These are phyloP conservation scores for Drosophila stalkeri DNA, from an alignment of 2,888 invertebrate genomes.

Conservation along the genomic window DNA sequence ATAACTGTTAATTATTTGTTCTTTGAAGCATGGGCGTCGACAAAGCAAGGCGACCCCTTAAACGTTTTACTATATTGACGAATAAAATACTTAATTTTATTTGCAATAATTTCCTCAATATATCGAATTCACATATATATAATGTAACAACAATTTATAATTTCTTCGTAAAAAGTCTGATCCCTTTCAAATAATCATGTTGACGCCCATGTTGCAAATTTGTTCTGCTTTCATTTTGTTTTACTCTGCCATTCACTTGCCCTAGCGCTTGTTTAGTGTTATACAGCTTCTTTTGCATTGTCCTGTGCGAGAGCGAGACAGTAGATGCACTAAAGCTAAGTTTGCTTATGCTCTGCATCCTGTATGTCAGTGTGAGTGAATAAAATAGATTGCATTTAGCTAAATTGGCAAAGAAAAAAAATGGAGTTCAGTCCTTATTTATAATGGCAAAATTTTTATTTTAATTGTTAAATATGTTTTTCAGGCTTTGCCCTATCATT, in stretches of 20 bases:
- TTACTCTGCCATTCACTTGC: background rate
- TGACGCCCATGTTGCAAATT: background rate
- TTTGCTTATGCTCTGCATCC: background rate
- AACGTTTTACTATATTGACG: background rate
- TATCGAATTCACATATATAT: no score
- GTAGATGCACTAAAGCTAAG: background rate
- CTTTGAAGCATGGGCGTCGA: background rate
- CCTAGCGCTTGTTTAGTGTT: background rate
- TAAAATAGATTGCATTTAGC: background rate
- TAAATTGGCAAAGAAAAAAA: background rate
- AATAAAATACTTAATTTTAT: no score
- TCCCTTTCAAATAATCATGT: background rate
- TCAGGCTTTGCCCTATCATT: conserved; percentile 82
- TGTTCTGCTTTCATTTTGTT: background rate
- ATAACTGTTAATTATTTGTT: background rate
- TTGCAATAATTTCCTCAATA: background rate
- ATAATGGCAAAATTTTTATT: background rate
- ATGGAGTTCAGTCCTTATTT: background rate
- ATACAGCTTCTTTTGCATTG: background rate
- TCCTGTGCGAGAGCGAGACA: conserved; percentile 3
- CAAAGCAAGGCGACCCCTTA: background rate
- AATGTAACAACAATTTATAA: background rate
- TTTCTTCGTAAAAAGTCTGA: background rate
- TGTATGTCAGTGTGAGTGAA: background rate
- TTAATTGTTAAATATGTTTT: background rate